phyloP scores from a whole-genome alignment of 2,113 vertebrate genomes.

The Chaetodon auriga region DNA sequence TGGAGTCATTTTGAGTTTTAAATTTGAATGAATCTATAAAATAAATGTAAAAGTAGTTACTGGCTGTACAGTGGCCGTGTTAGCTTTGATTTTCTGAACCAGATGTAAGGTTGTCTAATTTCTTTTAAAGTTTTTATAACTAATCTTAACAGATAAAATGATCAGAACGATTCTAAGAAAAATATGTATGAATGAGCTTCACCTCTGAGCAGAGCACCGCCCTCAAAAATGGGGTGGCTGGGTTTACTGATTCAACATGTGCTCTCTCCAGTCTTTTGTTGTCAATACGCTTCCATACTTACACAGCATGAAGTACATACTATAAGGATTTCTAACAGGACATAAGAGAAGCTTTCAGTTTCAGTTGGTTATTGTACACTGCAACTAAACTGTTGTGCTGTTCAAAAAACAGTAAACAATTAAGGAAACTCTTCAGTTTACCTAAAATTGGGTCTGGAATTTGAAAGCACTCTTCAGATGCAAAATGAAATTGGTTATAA shows the following conservation, averaged over 20 bases:
- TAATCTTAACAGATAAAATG: background rate
- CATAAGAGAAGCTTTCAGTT: background rate
- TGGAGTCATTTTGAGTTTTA: background rate
- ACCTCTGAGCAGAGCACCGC: background rate
- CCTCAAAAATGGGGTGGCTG: background rate
- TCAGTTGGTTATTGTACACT: slow-evolving; percentile 10
- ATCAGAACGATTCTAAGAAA: background rate
- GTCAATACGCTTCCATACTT: background rate
- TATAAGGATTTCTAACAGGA: background rate
- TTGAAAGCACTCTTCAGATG: background rate
- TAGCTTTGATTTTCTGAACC: background rate
- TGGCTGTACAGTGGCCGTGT: background rate
- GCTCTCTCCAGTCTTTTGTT: background rate
- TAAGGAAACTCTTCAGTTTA: background rate
- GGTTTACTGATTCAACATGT: background rate
- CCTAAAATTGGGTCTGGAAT: background rate
- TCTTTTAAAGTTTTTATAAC: background rate
- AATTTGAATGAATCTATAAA: no score
- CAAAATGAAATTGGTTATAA: background rate
- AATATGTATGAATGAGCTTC: background rate
- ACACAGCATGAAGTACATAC: background rate
- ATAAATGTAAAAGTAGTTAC: background rate
- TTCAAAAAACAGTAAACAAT: background rate
- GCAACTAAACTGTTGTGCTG: background rate
- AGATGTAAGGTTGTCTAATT: no score